A percentile compares a stretch with the other conserved stretches of the same genome.
These are phyloP conservation scores for Cephus pygmeus DNA, from an alignment of 2,888 invertebrate genomes.

Conservation along the genomic window DNA sequence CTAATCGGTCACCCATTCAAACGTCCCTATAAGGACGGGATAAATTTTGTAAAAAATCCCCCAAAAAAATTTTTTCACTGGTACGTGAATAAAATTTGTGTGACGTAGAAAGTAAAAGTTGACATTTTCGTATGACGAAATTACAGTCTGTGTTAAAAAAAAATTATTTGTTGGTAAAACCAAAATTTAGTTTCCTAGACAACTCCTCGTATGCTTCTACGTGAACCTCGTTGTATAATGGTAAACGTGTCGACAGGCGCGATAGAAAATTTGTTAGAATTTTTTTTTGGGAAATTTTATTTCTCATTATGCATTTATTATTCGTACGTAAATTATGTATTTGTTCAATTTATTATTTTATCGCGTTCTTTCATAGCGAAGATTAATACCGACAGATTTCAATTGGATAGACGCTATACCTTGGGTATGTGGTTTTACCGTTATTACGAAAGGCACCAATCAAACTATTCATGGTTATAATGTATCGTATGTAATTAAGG, in stretches of 20 bases:
- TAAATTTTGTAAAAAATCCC: neutral
- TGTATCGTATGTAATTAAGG: slow-evolving; percentile 5
- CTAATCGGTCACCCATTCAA: slow-evolving; percentile 18
- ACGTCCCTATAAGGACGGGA: neutral
- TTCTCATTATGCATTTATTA: neutral
- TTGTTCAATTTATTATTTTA: neutral
- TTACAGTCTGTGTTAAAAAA: neutral
- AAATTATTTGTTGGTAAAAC: neutral
- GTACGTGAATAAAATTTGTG: neutral
- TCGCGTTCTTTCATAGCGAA: neutral
- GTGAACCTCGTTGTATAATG: neutral
- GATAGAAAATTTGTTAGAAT: neutral
- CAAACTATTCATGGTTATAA: slow-evolving; percentile 5
- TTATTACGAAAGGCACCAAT: slow-evolving; percentile 25
- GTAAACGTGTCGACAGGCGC: neutral
- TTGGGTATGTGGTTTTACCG: neutral
- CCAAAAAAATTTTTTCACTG: neutral
- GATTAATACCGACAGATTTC: neutral
- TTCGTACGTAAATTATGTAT: neutral
- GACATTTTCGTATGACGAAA: neutral
- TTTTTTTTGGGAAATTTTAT: neutral
- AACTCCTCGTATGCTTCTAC: neutral
- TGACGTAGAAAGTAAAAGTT: neutral
- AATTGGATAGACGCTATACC: neutral
- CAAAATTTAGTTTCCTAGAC: neutral